Conservation (phyloP, 2,797 vertebrate species). For the Pantherophis alleghaniensis region DNA sequence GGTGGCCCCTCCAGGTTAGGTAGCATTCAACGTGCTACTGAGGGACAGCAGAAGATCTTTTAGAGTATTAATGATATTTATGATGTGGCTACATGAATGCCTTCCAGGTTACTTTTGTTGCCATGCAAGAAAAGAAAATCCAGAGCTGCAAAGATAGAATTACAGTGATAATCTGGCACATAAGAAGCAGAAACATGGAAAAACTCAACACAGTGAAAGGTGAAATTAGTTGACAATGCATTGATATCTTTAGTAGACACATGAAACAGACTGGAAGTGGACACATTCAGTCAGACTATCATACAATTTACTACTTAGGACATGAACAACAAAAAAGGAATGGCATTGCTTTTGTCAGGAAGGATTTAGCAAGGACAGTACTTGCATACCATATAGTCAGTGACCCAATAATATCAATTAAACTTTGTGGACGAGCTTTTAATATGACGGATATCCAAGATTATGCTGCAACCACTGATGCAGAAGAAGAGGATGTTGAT, state of each 20-base stretch:
- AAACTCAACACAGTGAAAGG: not conserved
- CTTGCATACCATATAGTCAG: not conserved
- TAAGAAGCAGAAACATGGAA: not conserved
- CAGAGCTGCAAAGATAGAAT: not conserved
- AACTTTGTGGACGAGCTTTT: not conserved
- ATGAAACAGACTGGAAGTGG: not conserved
- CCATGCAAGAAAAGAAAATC: not conserved
- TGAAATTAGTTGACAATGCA: not conserved
- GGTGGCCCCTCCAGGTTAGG: not conserved
- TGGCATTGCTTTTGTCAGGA: not conserved
- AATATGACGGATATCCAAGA: not conserved
- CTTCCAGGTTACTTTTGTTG: not conserved
- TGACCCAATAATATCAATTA: not conserved
- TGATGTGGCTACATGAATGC: not conserved
- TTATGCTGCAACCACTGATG: not conserved
- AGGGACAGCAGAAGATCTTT: not conserved
- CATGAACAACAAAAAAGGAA: not conserved
- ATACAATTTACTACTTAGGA: not conserved
- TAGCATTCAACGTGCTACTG: not conserved
- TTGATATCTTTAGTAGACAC: not conserved
- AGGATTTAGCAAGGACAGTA: not conserved
- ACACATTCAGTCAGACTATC: not conserved
- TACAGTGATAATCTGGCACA: not conserved
- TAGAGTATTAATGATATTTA: not conserved
- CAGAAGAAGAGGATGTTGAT: not conserved